These are phyloP conservation scores for Heliothis virescens DNA, from an alignment of 1,140 invertebrate genomes.

Conservation along the genomic window DNA sequence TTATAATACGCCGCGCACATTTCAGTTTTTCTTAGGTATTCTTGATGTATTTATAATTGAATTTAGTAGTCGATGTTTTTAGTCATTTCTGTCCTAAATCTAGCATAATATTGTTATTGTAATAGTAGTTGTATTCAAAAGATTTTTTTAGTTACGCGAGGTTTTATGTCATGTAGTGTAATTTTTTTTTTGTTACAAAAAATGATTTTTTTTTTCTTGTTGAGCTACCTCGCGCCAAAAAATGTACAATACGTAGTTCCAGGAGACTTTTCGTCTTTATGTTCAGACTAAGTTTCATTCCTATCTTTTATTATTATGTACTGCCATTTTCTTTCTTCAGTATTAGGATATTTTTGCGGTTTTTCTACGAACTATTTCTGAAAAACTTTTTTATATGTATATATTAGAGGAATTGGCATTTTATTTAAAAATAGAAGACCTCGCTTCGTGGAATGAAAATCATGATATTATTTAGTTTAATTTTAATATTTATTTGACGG, in stretches of 20 bases:
- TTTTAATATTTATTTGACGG: slow-evolving; percentile 54
- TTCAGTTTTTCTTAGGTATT: neutral
- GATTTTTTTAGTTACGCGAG: neutral
- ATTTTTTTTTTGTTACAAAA: neutral
- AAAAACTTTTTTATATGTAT: slow-evolving; percentile 48
- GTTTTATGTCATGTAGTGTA: neutral
- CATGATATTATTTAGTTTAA: slow-evolving; percentile 52
- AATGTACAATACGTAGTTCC: neutral
- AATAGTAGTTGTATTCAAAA: neutral
- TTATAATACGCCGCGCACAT: neutral
- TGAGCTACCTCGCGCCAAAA: neutral
- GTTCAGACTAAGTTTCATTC: slow-evolving; percentile 23
- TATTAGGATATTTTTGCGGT: slow-evolving; percentile 45
- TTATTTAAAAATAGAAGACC: slow-evolving; percentile 36
- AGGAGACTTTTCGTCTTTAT: neutral
- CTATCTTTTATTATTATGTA: slow-evolving; percentile 5
- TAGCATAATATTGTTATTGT: slow-evolving; percentile 11
- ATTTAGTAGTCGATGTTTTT: neutral
- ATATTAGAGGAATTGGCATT: slow-evolving; percentile 52
- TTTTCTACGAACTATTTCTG: slow-evolving; percentile 39
- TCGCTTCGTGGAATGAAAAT: slow-evolving; percentile 35
- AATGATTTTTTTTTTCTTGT: neutral
- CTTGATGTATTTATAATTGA: neutral
- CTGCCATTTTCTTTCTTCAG: slow-evolving; percentile 51
- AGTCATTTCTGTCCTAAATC: neutral